A percentile compares a stretch with the other conserved stretches of the same genome.
phyloP scores from a whole-genome alignment of 2,888 invertebrate genomes.

The Sinhomidia bicolor region DNA sequence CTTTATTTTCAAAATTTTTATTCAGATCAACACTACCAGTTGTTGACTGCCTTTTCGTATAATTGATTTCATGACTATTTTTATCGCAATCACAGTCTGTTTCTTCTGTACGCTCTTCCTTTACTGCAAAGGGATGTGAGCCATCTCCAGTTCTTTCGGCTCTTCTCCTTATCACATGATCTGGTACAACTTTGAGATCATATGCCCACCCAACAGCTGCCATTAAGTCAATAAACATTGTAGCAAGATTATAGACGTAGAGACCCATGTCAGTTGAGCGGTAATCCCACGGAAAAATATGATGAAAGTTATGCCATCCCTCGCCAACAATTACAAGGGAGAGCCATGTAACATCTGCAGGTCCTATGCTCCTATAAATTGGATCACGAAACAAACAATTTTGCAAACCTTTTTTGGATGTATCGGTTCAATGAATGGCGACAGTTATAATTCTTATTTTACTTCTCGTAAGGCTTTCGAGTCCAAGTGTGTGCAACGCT shows the following conservation, averaged over 20 bases:
- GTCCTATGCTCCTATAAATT: constrained; percentile 41
- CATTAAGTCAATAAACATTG: constrained; percentile 57
- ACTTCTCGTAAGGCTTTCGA: constrained; percentile 67
- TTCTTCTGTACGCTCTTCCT: background rate
- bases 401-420: too few species aligned
- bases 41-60: background rate
- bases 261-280: constrained; percentile 58
- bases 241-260: constrained; percentile 43
- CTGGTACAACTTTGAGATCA: constrained; percentile 60
- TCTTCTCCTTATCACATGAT: constrained; percentile 41
- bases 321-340: constrained; percentile 64
- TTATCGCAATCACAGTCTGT: background rate
- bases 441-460: background rate
- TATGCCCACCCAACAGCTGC: constrained; percentile 57
- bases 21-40: background rate
- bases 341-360: constrained; percentile 64
- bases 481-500: constrained; percentile 66
- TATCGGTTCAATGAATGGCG: too few species aligned
- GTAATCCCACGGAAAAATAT: constrained; percentile 68
- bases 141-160: constrained; percentile 59
- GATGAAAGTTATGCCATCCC: constrained; percentile 68
- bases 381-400: too few species aligned
- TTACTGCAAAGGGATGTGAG: constrained; percentile 21
- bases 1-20: background rate
- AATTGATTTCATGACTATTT: background rate